Evolutionary conservation across 2,888 invertebrate species (phyloP).

Genomic region (Imbricaverruca yamaguchii): DNA sequence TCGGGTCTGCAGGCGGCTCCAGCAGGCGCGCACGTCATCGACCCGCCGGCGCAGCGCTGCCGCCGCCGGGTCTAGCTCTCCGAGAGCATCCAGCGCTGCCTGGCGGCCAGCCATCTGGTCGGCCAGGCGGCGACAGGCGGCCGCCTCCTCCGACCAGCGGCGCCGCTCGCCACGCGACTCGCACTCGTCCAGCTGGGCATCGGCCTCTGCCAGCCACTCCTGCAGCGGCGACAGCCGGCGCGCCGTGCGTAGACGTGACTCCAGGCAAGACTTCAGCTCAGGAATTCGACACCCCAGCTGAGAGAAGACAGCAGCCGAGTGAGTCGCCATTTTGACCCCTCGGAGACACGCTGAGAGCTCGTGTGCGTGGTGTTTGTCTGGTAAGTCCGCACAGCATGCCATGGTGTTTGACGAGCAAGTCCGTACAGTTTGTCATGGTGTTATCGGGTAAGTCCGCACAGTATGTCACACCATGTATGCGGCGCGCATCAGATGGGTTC

Average conservation of each 20-base stretch:
- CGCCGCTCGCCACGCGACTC: slow-evolving; percentile 24
- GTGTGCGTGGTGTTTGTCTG: too few species aligned
- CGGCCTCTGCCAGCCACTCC: slow-evolving; percentile 34
- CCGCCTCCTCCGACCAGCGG: slow-evolving; percentile 20
- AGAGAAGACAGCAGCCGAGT: too few species aligned
- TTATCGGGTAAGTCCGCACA: too few species aligned
- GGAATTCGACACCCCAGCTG: not conserved
- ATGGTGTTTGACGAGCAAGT: too few species aligned
- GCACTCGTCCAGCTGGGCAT: slow-evolving; percentile 32
- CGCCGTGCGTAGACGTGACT: not conserved
- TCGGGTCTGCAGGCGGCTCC: slow-evolving; percentile 29
- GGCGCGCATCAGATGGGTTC: too few species aligned
- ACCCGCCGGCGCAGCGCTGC: slow-evolving; percentile 25
- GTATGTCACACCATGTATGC: too few species aligned
- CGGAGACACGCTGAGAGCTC: too few species aligned
- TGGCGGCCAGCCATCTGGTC: not conserved
- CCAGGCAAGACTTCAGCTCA: not conserved
- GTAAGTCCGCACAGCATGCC: too few species aligned
- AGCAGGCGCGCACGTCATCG: slow-evolving; percentile 26
- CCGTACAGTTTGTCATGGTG: too few species aligned
- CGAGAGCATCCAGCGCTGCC: slow-evolving; percentile 16
- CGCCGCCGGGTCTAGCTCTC: slow-evolving; percentile 15
- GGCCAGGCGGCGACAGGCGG: slow-evolving; percentile 17
- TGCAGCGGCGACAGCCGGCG: slow-evolving; percentile 27
- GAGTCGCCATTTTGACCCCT: too few species aligned